Conservation (phyloP, 2,797 vertebrate species). For the Intellagama lesueurii region DNA sequence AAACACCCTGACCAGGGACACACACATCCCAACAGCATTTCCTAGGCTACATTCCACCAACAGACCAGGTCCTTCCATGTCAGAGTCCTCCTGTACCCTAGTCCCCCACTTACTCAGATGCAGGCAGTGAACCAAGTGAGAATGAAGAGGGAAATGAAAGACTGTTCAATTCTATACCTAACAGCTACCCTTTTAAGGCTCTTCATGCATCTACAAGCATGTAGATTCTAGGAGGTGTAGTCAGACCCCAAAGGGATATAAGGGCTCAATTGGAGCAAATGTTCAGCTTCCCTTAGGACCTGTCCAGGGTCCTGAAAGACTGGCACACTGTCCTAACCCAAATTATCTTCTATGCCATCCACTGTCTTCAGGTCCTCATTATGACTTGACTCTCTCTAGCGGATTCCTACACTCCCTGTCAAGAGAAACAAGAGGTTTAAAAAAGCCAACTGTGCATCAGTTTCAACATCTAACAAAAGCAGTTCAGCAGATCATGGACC, state of each 20-base stretch:
- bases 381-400: no score
- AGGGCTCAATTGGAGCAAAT: background rate
- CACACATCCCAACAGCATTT: background rate
- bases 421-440: no score
- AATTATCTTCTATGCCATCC: no score
- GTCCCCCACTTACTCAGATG: background rate
- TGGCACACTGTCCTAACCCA: background rate
- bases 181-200: background rate
- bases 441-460: no score
- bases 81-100: background rate
- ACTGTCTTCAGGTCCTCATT: background rate
- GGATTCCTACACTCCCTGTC: no score
- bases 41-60: background rate
- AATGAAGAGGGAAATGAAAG: background rate
- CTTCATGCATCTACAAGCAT: background rate
- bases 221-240: background rate
- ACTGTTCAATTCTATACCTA: background rate
- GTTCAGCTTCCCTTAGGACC: background rate
- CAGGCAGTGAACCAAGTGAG: background rate
- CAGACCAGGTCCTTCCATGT: background rate
- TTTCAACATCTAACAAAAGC: no score
- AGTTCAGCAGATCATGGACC: no score
- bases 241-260: background rate
- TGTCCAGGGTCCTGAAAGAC: background rate
- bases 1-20: background rate